These are phyloP conservation scores for Halichoerus grypus DNA, from an alignment of 2,113 vertebrate species.

Conservation along the genomic window DNA sequence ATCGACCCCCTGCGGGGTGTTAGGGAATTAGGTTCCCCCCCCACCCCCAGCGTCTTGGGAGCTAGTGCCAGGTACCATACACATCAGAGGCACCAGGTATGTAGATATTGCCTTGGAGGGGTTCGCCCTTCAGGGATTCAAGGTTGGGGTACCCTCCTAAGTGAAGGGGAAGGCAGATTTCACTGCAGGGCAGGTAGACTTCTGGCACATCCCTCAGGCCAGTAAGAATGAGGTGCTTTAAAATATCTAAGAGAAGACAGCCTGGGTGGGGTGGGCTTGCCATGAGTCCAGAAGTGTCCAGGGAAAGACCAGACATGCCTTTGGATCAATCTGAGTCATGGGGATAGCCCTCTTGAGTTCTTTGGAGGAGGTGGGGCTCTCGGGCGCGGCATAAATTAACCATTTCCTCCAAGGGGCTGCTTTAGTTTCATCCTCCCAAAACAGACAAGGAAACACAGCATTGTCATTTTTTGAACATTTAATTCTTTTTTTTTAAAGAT, in stretches of 20 bases:
- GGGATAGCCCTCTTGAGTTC: background rate
- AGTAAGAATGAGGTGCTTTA: background rate
- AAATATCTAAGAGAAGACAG: background rate
- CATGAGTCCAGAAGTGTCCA: background rate
- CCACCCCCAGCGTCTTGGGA: accelerated
- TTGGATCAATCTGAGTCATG: background rate
- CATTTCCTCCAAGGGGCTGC: background rate
- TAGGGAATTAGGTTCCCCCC: background rate
- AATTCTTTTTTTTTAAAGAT: background rate
- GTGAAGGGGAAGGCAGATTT: background rate
- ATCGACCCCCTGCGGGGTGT: accelerated
- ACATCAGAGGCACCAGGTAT: background rate
- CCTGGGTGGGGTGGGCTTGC: background rate
- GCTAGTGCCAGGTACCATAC: background rate
- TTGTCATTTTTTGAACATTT: background rate
- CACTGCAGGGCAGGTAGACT: background rate
- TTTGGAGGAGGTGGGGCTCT: background rate
- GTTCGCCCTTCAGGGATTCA: background rate
- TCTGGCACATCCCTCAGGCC: background rate
- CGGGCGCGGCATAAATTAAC: background rate
- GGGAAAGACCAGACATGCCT: background rate
- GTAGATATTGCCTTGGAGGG: background rate
- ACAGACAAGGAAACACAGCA: background rate
- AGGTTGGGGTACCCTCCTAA: background rate
- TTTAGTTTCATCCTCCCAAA: background rate